Conservation (phyloP, 2,888 invertebrate species). For the Agrochola lota region DNA sequence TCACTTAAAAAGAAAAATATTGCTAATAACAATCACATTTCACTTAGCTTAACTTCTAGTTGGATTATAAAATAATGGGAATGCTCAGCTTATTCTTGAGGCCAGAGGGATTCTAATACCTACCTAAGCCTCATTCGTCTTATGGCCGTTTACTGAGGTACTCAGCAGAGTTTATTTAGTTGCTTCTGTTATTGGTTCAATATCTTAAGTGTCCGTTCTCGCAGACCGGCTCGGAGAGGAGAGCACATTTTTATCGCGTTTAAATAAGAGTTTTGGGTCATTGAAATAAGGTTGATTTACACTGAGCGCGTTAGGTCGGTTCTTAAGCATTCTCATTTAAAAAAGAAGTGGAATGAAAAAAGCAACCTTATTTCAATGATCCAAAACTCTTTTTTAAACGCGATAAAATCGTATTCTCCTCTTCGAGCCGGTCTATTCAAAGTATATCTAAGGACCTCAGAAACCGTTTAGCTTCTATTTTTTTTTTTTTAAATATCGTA, state of each 20-base stretch:
- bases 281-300: no score
- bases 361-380: no score
- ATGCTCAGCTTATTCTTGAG: neutral
- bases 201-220: neutral
- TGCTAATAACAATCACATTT: conserved; percentile 67
- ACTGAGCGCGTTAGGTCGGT: no score
- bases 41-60: conserved; percentile 58
- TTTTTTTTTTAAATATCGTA: neutral
- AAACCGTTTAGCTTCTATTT: neutral
- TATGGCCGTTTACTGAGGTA: neutral
- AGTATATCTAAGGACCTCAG: neutral
- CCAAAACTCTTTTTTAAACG: no score
- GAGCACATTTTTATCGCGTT: no score
- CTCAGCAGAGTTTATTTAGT: neutral
- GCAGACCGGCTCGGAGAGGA: no score
- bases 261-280: no score
- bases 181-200: neutral
- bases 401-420: no score
- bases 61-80: neutral
- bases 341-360: no score
- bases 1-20: conserved; percentile 56
- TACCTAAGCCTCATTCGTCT: neutral
- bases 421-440: no score
- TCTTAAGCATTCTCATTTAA: no score
- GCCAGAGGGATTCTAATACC: neutral